These are phyloP conservation scores for Erithacus rubecula DNA, from an alignment of 2,797 vertebrate species.

Conservation along the genomic window DNA sequence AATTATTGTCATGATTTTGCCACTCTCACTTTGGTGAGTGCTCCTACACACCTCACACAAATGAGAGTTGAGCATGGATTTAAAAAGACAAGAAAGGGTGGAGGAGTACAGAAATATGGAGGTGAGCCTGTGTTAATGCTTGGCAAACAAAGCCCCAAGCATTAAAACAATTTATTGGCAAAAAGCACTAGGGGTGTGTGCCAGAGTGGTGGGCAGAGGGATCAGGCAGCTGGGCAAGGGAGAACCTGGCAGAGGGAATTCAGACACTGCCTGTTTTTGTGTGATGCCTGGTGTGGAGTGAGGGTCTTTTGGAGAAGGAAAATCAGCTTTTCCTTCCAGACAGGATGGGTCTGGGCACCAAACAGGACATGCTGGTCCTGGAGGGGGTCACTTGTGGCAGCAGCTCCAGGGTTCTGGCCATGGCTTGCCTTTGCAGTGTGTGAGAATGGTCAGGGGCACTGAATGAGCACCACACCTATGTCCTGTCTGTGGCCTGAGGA, in stretches of 20 bases:
- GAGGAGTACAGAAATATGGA: background rate
- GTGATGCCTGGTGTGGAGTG: no score
- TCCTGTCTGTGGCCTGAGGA: background rate
- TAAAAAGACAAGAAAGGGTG: background rate
- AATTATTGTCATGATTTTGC: background rate
- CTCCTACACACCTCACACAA: background rate
- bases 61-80: background rate
- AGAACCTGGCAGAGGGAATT: background rate
- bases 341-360: background rate
- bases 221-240: background rate
- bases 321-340: background rate
- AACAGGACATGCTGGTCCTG: rapidly evolving
- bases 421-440: background rate
- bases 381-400: background rate
- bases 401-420: background rate
- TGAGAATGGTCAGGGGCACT: background rate
- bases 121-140: background rate
- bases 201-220: background rate
- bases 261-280: background rate
- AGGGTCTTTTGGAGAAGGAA: background rate
- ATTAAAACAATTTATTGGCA: background rate
- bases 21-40: background rate
- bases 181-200: background rate
- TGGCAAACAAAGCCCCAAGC: background rate
- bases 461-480: rapidly evolving